Percentiles rank a stretch among this genome's conserved stretches.
Evolutionary conservation across 2,797 vertebrate species (phyloP).

Genomic region (Epinephelus awoara): DNA sequence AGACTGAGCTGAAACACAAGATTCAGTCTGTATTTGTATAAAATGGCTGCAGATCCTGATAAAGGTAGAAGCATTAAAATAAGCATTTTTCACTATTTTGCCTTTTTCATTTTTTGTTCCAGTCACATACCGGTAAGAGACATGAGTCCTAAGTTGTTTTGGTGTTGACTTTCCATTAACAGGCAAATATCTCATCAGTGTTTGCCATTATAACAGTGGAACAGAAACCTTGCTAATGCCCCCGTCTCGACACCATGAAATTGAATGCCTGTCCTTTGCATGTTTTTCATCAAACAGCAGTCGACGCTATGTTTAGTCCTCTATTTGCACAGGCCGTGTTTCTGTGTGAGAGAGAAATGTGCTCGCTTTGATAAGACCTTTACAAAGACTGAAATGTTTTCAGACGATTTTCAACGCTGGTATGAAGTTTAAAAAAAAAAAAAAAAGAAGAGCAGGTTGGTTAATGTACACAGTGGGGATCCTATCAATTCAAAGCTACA

Average conservation of each 20-base stretch:
- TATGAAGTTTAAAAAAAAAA: not conserved
- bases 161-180: conserved; percentile 31
- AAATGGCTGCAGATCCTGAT: not conserved
- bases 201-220: conserved; percentile 3
- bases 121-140: not conserved
- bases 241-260: not conserved
- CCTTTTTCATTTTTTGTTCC: not conserved
- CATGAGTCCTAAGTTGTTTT: not conserved
- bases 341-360: conserved; percentile 43
- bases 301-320: not conserved
- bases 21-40: not conserved
- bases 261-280: conserved; percentile 1
- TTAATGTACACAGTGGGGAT: conserved; percentile 6
- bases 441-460: not conserved
- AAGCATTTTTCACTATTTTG: not conserved
- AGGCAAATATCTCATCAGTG: conserved; percentile 10
- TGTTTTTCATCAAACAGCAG: conserved; percentile 20
- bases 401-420: not conserved
- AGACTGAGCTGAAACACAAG: not conserved
- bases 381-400: conserved; percentile 1
- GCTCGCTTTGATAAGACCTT: conserved; percentile 40
- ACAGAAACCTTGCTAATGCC: conserved; percentile 15
- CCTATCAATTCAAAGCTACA: conserved; percentile 7
- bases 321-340: conserved; percentile 28
- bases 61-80: not conserved